Evolutionary conservation across 1,140 invertebrate species (phyloP).

Genomic region (Leguminivora glycinivorella): DNA sequence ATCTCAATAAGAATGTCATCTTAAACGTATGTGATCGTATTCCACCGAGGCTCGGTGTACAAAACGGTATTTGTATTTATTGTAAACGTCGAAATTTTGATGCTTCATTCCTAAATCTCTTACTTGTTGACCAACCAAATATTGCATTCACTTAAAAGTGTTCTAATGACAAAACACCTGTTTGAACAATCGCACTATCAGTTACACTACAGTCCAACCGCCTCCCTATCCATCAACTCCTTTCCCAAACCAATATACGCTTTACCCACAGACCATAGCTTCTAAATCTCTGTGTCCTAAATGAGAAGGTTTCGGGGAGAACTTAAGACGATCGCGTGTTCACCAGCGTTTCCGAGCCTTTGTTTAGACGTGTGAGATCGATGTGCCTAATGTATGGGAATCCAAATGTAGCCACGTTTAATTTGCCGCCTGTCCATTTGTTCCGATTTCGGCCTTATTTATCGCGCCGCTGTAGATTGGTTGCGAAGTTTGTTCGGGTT

Average conservation of each 20-base stretch:
- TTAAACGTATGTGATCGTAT: too few relatives aligned
- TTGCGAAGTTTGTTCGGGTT: constrained; percentile 36
- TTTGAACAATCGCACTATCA: constrained; percentile 24
- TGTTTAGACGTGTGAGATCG: constrained; percentile 75
- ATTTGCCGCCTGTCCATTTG: constrained; percentile 74
- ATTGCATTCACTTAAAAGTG: neutral
- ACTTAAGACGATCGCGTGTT: constrained; percentile 69
- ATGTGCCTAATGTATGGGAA: constrained; percentile 73
- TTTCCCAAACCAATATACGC: constrained; percentile 43
- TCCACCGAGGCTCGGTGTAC: too few relatives aligned
- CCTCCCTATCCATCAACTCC: constrained; percentile 23
- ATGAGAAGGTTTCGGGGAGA: constrained; percentile 37
- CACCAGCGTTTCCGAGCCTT: constrained; percentile 57
- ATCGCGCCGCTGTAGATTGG: constrained; percentile 59
- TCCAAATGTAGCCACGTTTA: constrained; percentile 67
- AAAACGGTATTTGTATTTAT: too few relatives aligned
- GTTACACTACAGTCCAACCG: constrained; percentile 42
- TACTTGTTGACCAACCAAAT: too few relatives aligned
- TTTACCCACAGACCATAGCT: constrained; percentile 31
- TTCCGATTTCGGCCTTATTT: constrained; percentile 74
- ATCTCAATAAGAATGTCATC: too few relatives aligned
- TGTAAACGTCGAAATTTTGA: too few relatives aligned
- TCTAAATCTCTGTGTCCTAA: constrained; percentile 33
- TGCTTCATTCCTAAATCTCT: too few relatives aligned
- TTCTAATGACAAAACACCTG: constrained; percentile 1